Evolutionary conservation across 2,888 invertebrate genomes (phyloP).

Genomic region (Xylota sylvarum): DNA sequence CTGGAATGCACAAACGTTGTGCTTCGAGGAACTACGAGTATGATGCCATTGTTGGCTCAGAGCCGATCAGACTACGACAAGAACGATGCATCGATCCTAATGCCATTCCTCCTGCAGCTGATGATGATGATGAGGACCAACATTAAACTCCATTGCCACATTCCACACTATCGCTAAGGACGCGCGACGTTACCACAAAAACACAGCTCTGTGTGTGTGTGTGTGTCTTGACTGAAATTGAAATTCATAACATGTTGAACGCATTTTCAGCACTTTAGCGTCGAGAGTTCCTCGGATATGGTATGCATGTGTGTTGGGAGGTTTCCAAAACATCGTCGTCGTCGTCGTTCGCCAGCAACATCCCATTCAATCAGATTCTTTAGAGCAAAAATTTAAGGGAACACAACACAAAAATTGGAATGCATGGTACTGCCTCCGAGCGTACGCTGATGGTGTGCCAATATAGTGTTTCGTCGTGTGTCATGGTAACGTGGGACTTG

Average conservation of each 20-base stretch:
- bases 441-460: conserved; percentile 17
- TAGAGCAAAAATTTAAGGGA: conserved; percentile 40
- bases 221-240: conserved; percentile 55
- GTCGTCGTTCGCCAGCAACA: background rate
- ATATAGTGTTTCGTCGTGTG: conserved; percentile 6
- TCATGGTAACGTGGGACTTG: conserved; percentile 10
- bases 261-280: conserved; percentile 66
- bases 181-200: background rate
- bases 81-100: conserved; percentile 3
- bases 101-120: conserved; percentile 41
- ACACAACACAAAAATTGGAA: conserved; percentile 47
- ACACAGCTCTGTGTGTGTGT: no score
- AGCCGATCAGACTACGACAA: conserved; percentile 32
- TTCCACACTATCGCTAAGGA: conserved; percentile 14
- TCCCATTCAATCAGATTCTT: conserved; percentile 59
- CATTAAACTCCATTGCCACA: conserved; percentile 39
- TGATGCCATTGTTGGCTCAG: conserved; percentile 39
- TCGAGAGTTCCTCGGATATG: conserved; percentile 1
- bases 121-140: conserved; percentile 58
- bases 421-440: conserved; percentile 24
- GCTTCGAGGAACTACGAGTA: conserved; percentile 15
- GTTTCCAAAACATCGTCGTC: conserved; percentile 17
- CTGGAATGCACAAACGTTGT: conserved; percentile 51
- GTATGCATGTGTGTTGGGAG: background rate
- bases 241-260: conserved; percentile 68